Evolutionary conservation across 2,888 invertebrate genomes (phyloP).

Genomic region (Hirtodrosophila confusa): DNA sequence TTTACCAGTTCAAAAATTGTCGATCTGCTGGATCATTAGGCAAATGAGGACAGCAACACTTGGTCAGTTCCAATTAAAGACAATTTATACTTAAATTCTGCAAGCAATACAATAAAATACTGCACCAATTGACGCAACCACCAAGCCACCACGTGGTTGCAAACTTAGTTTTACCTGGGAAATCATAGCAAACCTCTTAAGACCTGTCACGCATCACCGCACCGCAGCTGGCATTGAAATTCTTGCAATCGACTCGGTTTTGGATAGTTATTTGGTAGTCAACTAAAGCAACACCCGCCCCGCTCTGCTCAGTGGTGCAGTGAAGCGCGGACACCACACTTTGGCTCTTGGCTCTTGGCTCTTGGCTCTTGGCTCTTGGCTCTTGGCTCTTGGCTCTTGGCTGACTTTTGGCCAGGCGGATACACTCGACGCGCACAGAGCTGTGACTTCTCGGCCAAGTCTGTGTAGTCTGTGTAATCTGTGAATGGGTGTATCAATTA

Average conservation of each 20-base stretch:
- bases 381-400: too few relatives aligned
- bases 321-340: conserved; percentile 51
- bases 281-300: conserved; percentile 34
- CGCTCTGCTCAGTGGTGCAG: conserved; percentile 30
- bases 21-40: conserved; percentile 59
- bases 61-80: conserved; percentile 50
- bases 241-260: conserved; percentile 41
- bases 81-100: conserved; percentile 66
- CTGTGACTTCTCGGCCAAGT: conserved; percentile 26
- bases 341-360: neutral
- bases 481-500: conserved; percentile 38
- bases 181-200: conserved; percentile 40
- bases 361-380: neutral
- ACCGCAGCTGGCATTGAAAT: conserved; percentile 70
- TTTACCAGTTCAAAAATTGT: conserved; percentile 27
- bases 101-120: conserved; percentile 55
- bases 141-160: conserved; percentile 36
- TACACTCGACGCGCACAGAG: conserved; percentile 43
- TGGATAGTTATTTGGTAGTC: conserved; percentile 37
- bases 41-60: conserved; percentile 61
- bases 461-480: neutral
- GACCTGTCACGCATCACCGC: conserved; percentile 57
- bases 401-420: conserved; percentile 52
- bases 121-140: conserved; percentile 15
- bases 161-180: conserved; percentile 21